Percentiles rank a stretch among this genome's conserved stretches.
Conservation (phyloP, 2,113 vertebrate genomes). For the Pipa parva region DNA sequence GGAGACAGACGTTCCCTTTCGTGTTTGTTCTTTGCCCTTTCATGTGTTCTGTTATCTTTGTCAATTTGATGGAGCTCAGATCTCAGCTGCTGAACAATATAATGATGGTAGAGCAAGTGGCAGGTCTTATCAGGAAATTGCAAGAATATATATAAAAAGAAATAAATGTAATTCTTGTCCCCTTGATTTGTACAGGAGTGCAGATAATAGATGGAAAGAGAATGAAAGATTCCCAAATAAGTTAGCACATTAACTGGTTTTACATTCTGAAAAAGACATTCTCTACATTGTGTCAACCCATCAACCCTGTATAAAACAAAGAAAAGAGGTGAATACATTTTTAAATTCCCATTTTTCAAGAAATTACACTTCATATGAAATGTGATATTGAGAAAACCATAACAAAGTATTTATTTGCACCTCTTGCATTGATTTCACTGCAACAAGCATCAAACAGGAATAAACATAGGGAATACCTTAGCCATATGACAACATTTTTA, state of each 20-base stretch:
- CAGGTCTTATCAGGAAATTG: conserved; percentile 31
- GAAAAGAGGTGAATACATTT: no score
- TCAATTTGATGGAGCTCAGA: conserved; percentile 29
- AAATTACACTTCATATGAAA: no score
- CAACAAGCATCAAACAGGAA: no score
- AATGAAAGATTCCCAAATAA: neutral
- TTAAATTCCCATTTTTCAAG: no score
- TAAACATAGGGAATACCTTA: no score
- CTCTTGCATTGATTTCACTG: no score
- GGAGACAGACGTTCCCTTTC: conserved; percentile 26
- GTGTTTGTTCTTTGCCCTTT: conserved; percentile 31
- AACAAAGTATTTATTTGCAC: no score
- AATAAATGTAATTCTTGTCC: conserved; percentile 16
- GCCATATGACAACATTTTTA: no score
- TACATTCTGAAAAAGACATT: neutral
- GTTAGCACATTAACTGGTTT: neutral
- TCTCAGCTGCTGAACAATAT: conserved; percentile 41
- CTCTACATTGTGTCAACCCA: neutral
- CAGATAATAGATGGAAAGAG: conserved; percentile 6
- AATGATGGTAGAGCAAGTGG: conserved; percentile 38
- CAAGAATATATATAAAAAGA: conserved; percentile 13
- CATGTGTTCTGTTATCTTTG: conserved; percentile 40
- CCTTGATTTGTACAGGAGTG: neutral
- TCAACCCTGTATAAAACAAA: no score
- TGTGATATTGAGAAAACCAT: no score